A percentile compares a stretch with the other conserved stretches of the same genome.
Conservation (phyloP, 2,113 vertebrate genomes). For the western clawed frog (Xenopus tropicalis) region UCB_Xtro_10.0 CM004445.2:73661001-73661500, state of each 20-base stretch:
- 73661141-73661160: background rate
- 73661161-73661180: too few relatives aligned
- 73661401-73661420: slow-evolving; percentile 9
- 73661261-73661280: slow-evolving; percentile 16
- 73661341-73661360: slow-evolving; percentile 22
- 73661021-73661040: too few relatives aligned
- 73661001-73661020: too few relatives aligned
- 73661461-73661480: too few relatives aligned
- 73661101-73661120: slow-evolving; percentile 24
- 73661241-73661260: background rate
- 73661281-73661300: slow-evolving; percentile 11
- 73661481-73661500: too few relatives aligned
- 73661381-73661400: slow-evolving; percentile 23
- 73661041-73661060: background rate
- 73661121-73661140: background rate
- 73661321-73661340: slow-evolving; percentile 1
- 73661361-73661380: slow-evolving; percentile 14
- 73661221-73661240: slow-evolving; percentile 1
- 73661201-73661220: background rate
- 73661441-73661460: slow-evolving; percentile 15
- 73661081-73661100: slow-evolving; percentile 8
- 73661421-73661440: slow-evolving; percentile 28
- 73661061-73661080: background rate
- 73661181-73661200: background rate
- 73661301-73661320: slow-evolving; percentile 17